phyloP scores from a whole-genome alignment of 2,797 vertebrate genomes.

The Passerculus sandwichensis region DNA sequence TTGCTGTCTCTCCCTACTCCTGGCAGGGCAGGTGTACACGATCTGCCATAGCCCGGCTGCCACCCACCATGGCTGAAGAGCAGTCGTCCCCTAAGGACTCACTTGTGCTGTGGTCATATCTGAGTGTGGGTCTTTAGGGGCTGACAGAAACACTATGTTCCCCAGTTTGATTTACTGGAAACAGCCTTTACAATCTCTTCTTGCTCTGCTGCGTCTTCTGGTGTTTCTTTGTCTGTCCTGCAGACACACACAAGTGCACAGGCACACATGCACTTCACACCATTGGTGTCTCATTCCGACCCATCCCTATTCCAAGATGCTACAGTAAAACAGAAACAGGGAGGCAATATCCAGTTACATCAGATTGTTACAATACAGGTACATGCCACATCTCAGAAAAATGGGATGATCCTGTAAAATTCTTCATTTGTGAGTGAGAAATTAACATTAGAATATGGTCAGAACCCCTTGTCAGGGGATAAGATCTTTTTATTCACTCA shows the following conservation, averaged over 20 bases:
- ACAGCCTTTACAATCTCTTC: not conserved
- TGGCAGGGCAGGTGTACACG: not conserved
- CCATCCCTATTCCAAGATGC: not conserved
- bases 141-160: not conserved
- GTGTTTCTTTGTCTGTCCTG: not conserved
- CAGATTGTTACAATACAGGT: not conserved
- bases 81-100: not conserved
- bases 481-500: not conserved
- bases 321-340: not conserved
- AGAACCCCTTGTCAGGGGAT: not conserved
- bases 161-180: not conserved
- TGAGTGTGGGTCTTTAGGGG: not conserved
- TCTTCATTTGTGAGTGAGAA: not conserved
- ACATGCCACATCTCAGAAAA: not conserved
- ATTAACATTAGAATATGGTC: not conserved
- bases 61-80: not conserved
- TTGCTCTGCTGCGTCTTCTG: not conserved
- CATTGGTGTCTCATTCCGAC: not conserved
- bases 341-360: not conserved
- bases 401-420: not conserved
- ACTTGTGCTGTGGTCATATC: not conserved
- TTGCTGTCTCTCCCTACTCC: not conserved
- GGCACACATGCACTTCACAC: rapidly evolving
- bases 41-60: not conserved
- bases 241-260: not conserved